Percentiles rank a stretch among this genome's conserved stretches.
phyloP scores from a whole-genome alignment of 1,140 invertebrate genomes.

The Euura saliciscinereae region DNA sequence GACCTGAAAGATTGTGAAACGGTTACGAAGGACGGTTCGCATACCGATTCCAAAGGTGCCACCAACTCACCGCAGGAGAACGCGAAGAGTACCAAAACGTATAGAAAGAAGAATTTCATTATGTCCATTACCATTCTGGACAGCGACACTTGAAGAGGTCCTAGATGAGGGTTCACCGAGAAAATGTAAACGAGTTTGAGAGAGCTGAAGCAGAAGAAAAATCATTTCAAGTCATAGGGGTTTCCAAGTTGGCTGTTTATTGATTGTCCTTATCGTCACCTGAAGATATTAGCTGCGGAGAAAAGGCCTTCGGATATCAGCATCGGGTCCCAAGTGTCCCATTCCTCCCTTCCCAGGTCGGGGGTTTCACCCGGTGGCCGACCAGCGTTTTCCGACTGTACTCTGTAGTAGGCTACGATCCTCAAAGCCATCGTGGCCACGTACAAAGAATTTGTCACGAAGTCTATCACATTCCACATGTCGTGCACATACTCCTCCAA shows the following conservation, averaged over 20 bases:
- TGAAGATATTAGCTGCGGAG: slow-evolving; percentile 96
- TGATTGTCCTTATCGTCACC: slow-evolving; percentile 48
- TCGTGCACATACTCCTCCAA: slow-evolving; percentile 94
- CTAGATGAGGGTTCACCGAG: slow-evolving; percentile 97
- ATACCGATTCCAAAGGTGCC: neutral
- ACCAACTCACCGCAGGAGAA: slow-evolving; percentile 89
- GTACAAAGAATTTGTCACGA: slow-evolving; percentile 97
- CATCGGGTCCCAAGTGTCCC: slow-evolving; percentile 97
- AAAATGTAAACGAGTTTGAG: slow-evolving; percentile 99
- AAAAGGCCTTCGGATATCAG: slow-evolving; percentile 95
- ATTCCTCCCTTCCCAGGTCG: slow-evolving; percentile 78
- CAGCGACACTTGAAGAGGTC: slow-evolving; percentile 95
- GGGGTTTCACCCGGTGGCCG: slow-evolving; percentile 53
- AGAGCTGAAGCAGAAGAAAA: slow-evolving; percentile 69
- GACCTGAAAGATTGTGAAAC: slow-evolving; percentile 48
- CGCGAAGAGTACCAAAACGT: slow-evolving; percentile 94
- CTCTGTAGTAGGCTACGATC: slow-evolving; percentile 82
- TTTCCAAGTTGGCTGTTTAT: slow-evolving; percentile 11
- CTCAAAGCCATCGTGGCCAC: slow-evolving; percentile 94
- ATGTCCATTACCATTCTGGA: slow-evolving; percentile 98
- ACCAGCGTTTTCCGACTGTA: slow-evolving; percentile 70
- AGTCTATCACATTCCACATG: slow-evolving; percentile 99
- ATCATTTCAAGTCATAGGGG: neutral
- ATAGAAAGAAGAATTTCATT: slow-evolving; percentile 96
- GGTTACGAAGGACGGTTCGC: too few relatives aligned